Percentiles rank a stretch among this genome's conserved stretches.
Evolutionary conservation across 2,113 vertebrate species (phyloP).

Genomic region (Apodemus sylvaticus): DNA sequence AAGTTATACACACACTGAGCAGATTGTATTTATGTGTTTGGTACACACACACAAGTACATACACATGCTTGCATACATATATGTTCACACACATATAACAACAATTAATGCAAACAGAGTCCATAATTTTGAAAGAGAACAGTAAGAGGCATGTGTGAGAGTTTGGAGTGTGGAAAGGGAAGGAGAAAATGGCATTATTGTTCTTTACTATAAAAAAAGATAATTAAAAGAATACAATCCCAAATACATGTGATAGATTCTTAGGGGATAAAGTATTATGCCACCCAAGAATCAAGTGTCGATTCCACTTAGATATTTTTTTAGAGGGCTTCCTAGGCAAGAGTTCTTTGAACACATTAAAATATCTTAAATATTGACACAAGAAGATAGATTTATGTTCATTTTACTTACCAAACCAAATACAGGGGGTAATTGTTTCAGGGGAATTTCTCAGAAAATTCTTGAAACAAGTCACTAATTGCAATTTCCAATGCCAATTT

Average conservation of each 20-base stretch:
- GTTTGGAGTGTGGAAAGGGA: background rate
- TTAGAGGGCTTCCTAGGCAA: background rate
- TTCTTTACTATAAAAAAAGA: background rate
- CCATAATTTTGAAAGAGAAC: background rate
- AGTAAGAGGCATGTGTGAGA: background rate
- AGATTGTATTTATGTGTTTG: background rate
- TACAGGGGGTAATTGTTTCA: background rate
- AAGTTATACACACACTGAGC: background rate
- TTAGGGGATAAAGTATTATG: background rate
- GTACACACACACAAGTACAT: background rate
- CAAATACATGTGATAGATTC: background rate
- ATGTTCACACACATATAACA: background rate
- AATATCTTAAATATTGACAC: background rate
- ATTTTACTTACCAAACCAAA: background rate
- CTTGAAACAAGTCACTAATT: background rate
- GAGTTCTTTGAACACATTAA: background rate
- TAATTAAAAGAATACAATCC: background rate
- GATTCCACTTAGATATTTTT: background rate
- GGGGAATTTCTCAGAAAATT: background rate
- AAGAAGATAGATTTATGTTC: conserved; percentile 18
- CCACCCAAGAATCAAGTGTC: background rate
- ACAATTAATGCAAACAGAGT: background rate
- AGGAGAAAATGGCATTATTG: background rate
- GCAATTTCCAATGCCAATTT: background rate
- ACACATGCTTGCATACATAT: background rate